Percentiles rank a stretch among this genome's conserved stretches.
phyloP scores from a whole-genome alignment of 2,888 invertebrate genomes.

The Alsophila aescularia region DNA sequence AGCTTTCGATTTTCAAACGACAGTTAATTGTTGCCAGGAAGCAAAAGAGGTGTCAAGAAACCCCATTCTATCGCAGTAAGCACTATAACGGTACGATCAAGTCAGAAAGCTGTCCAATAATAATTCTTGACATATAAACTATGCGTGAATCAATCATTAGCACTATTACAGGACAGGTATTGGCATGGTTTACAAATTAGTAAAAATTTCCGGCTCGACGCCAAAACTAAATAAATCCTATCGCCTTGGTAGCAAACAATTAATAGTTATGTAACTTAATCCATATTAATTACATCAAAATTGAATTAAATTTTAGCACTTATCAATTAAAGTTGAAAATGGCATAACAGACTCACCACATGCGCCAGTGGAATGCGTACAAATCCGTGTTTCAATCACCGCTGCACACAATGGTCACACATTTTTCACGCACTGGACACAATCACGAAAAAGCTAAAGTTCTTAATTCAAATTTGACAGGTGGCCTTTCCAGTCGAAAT shows the following conservation, averaged over 20 bases:
- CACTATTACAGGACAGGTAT: constrained; percentile 5
- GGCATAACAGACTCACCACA: constrained; percentile 52
- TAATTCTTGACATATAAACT: constrained; percentile 16
- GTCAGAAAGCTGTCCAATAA: background rate
- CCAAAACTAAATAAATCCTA: constrained; percentile 48
- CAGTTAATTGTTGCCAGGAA: too few species aligned
- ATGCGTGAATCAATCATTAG: background rate
- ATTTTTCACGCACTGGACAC: constrained; percentile 65
- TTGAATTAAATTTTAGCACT: constrained; percentile 25
- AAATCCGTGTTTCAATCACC: constrained; percentile 57
- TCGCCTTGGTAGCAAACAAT: constrained; percentile 43
- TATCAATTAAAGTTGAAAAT: constrained; percentile 27
- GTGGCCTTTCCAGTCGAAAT: constrained; percentile 78
- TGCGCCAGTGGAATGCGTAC: constrained; percentile 49
- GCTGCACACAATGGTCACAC: constrained; percentile 76
- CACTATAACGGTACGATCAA: background rate
- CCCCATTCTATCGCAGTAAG: background rate
- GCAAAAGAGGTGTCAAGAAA: background rate
- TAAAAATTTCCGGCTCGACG: constrained; percentile 36
- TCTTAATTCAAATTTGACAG: constrained; percentile 39
- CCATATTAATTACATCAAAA: background rate
- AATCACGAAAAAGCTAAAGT: constrained; percentile 36
- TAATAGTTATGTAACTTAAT: constrained; percentile 26
- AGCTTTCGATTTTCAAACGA: too few species aligned
- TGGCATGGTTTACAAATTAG: constrained; percentile 13